Evolutionary conservation across 2,113 vertebrate genomes (phyloP).

Genomic region (Podarcis muralis): DNA sequence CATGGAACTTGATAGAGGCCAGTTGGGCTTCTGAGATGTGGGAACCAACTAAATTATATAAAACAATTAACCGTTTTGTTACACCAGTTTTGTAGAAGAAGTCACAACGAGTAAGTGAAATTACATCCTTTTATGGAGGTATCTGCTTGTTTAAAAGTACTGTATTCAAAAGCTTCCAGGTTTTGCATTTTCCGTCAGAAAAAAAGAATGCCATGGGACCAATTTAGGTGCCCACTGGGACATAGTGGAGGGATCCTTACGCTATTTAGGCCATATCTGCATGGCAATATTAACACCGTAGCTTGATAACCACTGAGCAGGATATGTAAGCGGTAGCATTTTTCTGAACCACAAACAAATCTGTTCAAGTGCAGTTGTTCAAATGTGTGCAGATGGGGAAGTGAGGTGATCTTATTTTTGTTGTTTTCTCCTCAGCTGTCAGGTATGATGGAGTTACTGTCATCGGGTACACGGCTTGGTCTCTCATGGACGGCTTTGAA

Average conservation of each 20-base stretch:
- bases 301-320: not conserved
- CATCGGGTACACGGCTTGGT: slow-evolving; percentile 96
- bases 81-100: not conserved
- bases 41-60: not conserved
- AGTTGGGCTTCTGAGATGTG: no score
- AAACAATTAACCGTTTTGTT: no score
- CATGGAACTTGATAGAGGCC: no score
- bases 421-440: slow-evolving; percentile 80
- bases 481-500: slow-evolving; percentile 94
- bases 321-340: slow-evolving; percentile 23
- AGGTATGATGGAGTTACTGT: slow-evolving; percentile 85
- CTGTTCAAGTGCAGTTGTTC: not conserved
- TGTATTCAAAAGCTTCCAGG: not conserved
- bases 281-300: not conserved
- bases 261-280: not conserved
- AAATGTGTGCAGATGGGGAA: rapidly evolving
- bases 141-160: not conserved
- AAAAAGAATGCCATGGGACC: not conserved
- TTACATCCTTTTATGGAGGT: not conserved
- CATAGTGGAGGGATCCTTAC: no score
- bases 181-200: not conserved
- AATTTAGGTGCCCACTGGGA: not conserved
- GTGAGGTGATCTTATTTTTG: not conserved
- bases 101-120: not conserved
- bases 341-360: not conserved